Percentiles rank a stretch among this genome's conserved stretches.
These are phyloP conservation scores for Cephus nigrinus DNA, from an alignment of 2,888 invertebrate species.

Conservation along the genomic window DNA sequence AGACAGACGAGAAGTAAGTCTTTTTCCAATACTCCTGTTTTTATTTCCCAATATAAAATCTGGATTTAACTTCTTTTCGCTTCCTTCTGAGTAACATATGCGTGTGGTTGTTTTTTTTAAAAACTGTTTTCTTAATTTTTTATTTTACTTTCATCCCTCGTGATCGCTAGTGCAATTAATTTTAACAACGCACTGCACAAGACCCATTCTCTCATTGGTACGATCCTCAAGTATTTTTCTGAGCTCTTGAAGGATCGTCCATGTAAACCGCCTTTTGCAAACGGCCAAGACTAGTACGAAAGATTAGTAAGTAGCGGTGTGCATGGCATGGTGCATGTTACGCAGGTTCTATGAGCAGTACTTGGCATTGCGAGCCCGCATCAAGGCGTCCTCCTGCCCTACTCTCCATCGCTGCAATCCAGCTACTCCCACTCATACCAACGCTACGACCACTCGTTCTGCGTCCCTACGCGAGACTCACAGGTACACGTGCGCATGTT, in stretches of 20 bases:
- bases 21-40: background rate
- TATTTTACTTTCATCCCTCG: background rate
- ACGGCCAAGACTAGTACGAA: conserved; percentile 8
- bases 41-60: background rate
- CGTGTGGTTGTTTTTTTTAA: conserved; percentile 11
- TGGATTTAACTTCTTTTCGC: background rate
- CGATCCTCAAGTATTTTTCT: background rate
- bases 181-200: conserved; percentile 2
- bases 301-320: conserved; percentile 50
- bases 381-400: conserved; percentile 87
- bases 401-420: conserved; percentile 70
- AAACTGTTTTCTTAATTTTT: conserved; percentile 3
- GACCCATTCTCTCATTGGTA: background rate
- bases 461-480: conserved; percentile 71
- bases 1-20: conserved; percentile 89
- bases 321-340: conserved; percentile 66
- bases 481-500: conserved; percentile 58
- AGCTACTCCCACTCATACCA: conserved; percentile 65
- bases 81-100: background rate
- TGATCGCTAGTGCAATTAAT: conserved; percentile 2
- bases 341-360: conserved; percentile 90
- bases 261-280: background rate
- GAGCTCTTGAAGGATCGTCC: background rate
- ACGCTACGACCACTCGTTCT: conserved; percentile 69
- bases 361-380: conserved; percentile 87